These are phyloP conservation scores for Catocala fraxini DNA, from an alignment of 2,888 invertebrate genomes.

Conservation along the genomic window DNA sequence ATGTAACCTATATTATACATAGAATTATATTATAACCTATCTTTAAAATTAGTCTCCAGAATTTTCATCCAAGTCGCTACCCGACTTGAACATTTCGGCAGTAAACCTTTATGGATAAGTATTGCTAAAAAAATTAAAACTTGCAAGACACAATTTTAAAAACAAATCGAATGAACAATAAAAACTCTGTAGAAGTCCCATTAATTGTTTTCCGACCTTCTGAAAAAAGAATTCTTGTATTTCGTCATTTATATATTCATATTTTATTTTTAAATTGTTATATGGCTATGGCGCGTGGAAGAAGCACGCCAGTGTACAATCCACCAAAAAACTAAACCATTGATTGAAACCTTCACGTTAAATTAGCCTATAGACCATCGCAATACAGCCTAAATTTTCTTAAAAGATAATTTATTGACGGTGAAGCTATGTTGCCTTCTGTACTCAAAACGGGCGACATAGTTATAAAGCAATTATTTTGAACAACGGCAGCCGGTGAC, in stretches of 20 bases:
- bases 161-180: slow-evolving; percentile 32
- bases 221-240: slow-evolving; percentile 74
- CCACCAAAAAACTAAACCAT: slow-evolving; percentile 6
- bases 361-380: not conserved
- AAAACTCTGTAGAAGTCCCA: slow-evolving; percentile 57
- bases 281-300: slow-evolving; percentile 76
- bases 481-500: slow-evolving; percentile 43
- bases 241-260: slow-evolving; percentile 69
- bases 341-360: slow-evolving; percentile 4
- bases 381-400: slow-evolving; percentile 1
- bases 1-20: too few relatives aligned
- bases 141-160: slow-evolving; percentile 19
- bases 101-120: slow-evolving; percentile 16
- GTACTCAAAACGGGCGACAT: slow-evolving; percentile 34
- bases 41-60: too few relatives aligned
- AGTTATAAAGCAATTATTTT: slow-evolving; percentile 53
- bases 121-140: slow-evolving; percentile 26
- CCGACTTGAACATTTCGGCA: not conserved
- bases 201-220: slow-evolving; percentile 65
- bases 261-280: slow-evolving; percentile 70
- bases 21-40: too few relatives aligned
- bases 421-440: slow-evolving; percentile 5
- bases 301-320: slow-evolving; percentile 65
- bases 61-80: not conserved
- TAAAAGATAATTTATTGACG: not conserved